phyloP scores from a whole-genome alignment of 2,113 vertebrate genomes.

The Paedocypris sp. region DNA sequence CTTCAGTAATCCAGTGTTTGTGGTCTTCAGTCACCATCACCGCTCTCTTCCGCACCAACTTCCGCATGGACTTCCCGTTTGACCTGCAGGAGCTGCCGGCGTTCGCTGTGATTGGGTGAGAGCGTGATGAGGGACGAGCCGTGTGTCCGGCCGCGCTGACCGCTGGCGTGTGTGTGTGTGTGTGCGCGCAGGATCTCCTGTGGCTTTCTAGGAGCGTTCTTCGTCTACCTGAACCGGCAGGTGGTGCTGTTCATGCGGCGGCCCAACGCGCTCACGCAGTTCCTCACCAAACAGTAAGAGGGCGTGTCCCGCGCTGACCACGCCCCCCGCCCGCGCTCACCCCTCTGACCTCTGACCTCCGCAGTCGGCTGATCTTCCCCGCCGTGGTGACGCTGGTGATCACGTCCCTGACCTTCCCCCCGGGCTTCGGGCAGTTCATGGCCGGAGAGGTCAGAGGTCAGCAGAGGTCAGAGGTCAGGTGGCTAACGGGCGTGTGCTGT shows the following conservation, averaged over 20 bases:
- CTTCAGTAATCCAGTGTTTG: not conserved
- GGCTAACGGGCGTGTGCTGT: too few relatives aligned
- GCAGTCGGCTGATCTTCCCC: slow-evolving; percentile 79
- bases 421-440: slow-evolving; percentile 92
- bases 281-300: slow-evolving; percentile 85
- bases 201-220: slow-evolving; percentile 87
- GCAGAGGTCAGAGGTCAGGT: not conserved
- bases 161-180: slow-evolving; percentile 17
- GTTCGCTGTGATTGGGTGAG: slow-evolving; percentile 89
- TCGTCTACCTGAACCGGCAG: slow-evolving; percentile 86
- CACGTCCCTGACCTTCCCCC: slow-evolving; percentile 80
- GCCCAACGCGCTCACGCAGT: slow-evolving; percentile 68
- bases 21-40: slow-evolving; percentile 78
- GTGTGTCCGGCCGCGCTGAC: slow-evolving; percentile 32
- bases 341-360: not conserved
- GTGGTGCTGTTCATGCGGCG: slow-evolving; percentile 79
- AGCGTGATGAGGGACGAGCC: slow-evolving; percentile 24
- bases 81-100: slow-evolving; percentile 91
- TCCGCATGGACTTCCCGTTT: slow-evolving; percentile 93
- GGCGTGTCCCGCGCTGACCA: too few relatives aligned
- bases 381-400: slow-evolving; percentile 80
- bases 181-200: slow-evolving; percentile 57
- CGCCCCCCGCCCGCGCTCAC: too few relatives aligned
- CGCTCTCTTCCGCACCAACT: slow-evolving; percentile 90
- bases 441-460: slow-evolving; percentile 93